Evolutionary conservation across 30 jellyfish, hydroid and myxozoan species (phyloP).

Genomic region (Mastigias papua): DNA sequence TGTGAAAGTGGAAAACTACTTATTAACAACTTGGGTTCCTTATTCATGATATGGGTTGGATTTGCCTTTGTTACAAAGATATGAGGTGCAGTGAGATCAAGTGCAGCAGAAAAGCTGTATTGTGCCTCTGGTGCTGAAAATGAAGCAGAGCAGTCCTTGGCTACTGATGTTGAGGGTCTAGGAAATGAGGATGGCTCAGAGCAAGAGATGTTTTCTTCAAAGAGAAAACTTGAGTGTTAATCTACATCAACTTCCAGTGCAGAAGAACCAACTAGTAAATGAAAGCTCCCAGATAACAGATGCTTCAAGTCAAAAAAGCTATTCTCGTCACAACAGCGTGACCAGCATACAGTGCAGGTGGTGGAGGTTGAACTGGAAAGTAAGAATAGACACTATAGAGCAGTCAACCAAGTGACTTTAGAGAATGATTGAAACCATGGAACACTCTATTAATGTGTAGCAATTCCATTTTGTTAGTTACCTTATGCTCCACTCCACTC

Average conservation of each 20-base stretch:
- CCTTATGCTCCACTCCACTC: too few relatives aligned
- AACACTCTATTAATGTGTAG: conserved; percentile 62
- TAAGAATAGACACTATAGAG: conserved; percentile 36
- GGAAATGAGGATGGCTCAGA: neutral
- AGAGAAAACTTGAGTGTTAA: too few relatives aligned
- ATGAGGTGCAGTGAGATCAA: conserved; percentile 24
- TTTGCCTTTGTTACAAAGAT: conserved; percentile 45
- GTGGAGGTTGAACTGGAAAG: conserved; percentile 54
- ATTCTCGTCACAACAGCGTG: conserved; percentile 60
- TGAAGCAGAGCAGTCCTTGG: conserved; percentile 6
- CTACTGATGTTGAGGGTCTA: neutral
- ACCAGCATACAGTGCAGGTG: conserved; percentile 31
- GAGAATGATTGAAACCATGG: conserved; percentile 55
- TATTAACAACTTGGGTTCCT: conserved; percentile 44
- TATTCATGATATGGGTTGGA: conserved; percentile 46
- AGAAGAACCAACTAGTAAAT: too few relatives aligned
- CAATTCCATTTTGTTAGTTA: too few relatives aligned
- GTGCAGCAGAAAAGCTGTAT: neutral
- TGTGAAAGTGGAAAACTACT: conserved; percentile 50
- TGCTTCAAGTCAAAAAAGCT: conserved; percentile 39
- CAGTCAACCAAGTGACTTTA: conserved; percentile 24
- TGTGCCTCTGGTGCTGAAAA: neutral
- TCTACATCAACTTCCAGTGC: neutral
- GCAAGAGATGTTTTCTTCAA: conserved; percentile 17
- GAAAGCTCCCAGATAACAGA: conserved; percentile 33